These are phyloP conservation scores for Adelosebastes latens DNA, from an alignment of 2,797 vertebrate species.

Conservation along the genomic window DNA sequence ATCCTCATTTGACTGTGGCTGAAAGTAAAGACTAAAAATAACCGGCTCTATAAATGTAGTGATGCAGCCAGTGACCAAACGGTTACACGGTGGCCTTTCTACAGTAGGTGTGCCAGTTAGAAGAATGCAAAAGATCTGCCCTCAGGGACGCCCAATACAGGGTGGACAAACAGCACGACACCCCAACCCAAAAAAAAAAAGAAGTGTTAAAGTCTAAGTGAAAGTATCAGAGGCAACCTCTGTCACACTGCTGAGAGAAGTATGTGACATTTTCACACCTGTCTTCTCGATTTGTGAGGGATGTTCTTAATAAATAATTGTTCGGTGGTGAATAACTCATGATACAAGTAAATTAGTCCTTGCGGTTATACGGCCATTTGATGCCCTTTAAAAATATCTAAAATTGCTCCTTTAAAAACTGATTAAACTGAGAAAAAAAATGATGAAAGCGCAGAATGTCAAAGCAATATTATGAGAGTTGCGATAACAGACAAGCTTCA, in stretches of 20 bases:
- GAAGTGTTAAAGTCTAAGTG: background rate
- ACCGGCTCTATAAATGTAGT: slow-evolving; percentile 52
- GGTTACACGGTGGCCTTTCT: slow-evolving; percentile 39
- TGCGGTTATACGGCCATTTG: background rate
- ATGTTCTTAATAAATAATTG: background rate
- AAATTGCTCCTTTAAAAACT: background rate
- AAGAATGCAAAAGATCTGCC: slow-evolving; percentile 34
- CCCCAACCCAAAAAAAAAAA: background rate
- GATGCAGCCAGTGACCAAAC: slow-evolving; percentile 62
- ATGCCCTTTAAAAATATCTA: background rate
- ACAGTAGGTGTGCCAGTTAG: slow-evolving; percentile 48
- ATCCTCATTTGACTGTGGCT: slow-evolving; percentile 80
- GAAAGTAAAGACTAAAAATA: slow-evolving; percentile 79
- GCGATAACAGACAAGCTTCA: background rate
- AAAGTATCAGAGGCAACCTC: background rate
- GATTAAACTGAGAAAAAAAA: background rate
- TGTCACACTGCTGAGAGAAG: background rate
- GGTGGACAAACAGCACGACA: slow-evolving; percentile 26
- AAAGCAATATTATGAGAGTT: background rate
- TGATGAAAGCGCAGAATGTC: background rate
- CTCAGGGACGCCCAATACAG: background rate
- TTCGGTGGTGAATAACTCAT: background rate
- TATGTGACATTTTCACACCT: background rate
- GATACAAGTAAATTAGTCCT: background rate
- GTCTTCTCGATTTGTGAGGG: background rate